A percentile compares a stretch with the other conserved stretches of the same genome.
Evolutionary conservation across 53 echinoderm and acorn worm species (phyloP).

Genomic region (Holothuria leucospilota): DNA sequence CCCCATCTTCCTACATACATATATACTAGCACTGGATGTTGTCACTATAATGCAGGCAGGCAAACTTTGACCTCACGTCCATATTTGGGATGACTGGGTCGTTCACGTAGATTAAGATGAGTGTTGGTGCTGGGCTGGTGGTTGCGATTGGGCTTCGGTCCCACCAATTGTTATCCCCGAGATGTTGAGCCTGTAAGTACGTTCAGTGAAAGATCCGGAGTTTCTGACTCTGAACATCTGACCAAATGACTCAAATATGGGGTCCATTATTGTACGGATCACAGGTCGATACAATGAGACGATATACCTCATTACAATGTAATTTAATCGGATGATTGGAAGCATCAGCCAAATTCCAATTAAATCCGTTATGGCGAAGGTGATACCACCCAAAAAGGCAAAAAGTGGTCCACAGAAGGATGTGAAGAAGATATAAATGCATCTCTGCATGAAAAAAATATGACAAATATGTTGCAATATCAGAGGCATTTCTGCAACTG

Average conservation of each 20-base stretch:
- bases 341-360: constrained; percentile 48
- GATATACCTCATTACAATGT: neutral
- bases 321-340: constrained; percentile 17
- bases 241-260: constrained; percentile 40
- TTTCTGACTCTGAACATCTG: constrained; percentile 21
- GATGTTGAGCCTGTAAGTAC: constrained; percentile 21
- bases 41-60: too few species aligned
- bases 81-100: too few species aligned
- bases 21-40: too few species aligned
- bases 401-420: constrained; percentile 48
- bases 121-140: too few species aligned
- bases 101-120: too few species aligned
- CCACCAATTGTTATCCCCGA: constrained; percentile 2
- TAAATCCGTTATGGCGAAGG: constrained; percentile 59
- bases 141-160: neutral
- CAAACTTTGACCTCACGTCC: too few species aligned
- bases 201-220: constrained; percentile 22
- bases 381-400: constrained; percentile 53
- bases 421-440: constrained; percentile 49
- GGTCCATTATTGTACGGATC: constrained; percentile 12
- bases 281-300: neutral
- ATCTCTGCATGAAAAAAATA: constrained; percentile 33
- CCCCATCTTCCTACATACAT: too few species aligned
- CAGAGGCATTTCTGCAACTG: too few species aligned
- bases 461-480: too few species aligned